Conservation (phyloP, 2,888 invertebrate species). For the Scaptodrosophila latifasciaeformis region DNA sequence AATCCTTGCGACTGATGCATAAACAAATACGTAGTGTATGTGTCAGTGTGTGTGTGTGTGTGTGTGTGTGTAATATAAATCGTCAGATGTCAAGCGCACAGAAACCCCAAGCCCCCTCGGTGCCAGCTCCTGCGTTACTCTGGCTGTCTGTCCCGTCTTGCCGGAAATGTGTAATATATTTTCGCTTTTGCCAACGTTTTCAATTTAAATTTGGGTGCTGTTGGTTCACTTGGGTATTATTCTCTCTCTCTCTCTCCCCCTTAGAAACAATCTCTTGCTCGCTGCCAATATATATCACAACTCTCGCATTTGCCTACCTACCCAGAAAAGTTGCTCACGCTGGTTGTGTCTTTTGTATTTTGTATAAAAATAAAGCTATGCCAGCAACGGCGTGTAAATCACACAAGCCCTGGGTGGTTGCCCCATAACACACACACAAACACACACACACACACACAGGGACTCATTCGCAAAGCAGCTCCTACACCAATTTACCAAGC, state of each 20-base stretch:
- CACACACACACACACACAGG: too few species aligned
- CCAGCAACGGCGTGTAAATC: background rate
- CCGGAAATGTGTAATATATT: slow-evolving; percentile 4
- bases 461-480: too few species aligned
- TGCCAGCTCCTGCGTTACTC: background rate
- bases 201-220: slow-evolving; percentile 4
- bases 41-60: slow-evolving; percentile 3
- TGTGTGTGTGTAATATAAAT: slow-evolving; percentile 28
- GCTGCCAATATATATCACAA: too few species aligned
- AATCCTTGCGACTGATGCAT: background rate
- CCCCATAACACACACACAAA: too few species aligned
- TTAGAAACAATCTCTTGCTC: too few species aligned
- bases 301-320: background rate
- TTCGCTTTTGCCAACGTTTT: slow-evolving; percentile 1
- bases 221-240: background rate
- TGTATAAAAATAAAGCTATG: background rate
- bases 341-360: slow-evolving; percentile 3
- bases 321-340: background rate
- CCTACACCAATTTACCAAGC: too few species aligned
- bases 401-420: background rate
- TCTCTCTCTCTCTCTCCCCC: background rate
- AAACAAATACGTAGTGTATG: background rate
- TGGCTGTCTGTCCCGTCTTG: background rate
- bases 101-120: slow-evolving; percentile 4
- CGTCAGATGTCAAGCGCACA: slow-evolving; percentile 39